A percentile compares a stretch with the other conserved stretches of the same genome.
Evolutionary conservation across 2,888 invertebrate species (phyloP).

Genomic region (Bellardia bayeri): DNA sequence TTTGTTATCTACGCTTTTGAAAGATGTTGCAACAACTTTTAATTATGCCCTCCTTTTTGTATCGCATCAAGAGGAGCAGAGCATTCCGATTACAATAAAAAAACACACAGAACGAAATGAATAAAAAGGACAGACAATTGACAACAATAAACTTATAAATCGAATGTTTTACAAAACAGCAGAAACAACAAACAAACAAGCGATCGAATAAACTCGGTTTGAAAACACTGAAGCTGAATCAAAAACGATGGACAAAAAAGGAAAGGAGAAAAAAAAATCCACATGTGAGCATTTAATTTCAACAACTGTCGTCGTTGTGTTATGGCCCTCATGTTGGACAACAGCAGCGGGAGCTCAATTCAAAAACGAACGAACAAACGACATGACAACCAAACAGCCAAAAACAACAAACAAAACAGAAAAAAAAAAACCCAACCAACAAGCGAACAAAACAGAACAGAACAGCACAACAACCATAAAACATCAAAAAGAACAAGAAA

Average conservation of each 20-base stretch:
- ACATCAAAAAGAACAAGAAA: conserved; percentile 73
- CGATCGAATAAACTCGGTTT: conserved; percentile 49
- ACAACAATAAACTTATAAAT: conserved; percentile 69
- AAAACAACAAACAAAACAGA: conserved; percentile 51
- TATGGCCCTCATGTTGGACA: conserved; percentile 75
- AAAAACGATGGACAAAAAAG: not conserved
- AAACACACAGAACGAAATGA: conserved; percentile 6
- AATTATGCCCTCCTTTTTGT: not conserved
- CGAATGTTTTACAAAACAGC: conserved; percentile 66
- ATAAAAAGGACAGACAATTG: conserved; percentile 38
- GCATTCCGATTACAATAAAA: not conserved
- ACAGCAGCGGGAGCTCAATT: conserved; percentile 81
- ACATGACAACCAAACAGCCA: conserved; percentile 70
- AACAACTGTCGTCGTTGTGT: conserved; percentile 79
- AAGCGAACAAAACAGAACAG: conserved; percentile 69
- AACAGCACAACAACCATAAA: conserved; percentile 71
- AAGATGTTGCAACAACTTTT: not conserved
- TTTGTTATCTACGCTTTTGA: too few species aligned
- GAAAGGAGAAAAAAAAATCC: conserved; percentile 78
- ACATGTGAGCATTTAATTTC: conserved; percentile 83
- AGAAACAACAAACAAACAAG: conserved; percentile 51
- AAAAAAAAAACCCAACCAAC: conserved; percentile 38
- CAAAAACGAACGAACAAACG: conserved; percentile 64
- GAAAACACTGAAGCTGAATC: conserved; percentile 9
- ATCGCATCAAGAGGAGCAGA: not conserved